These are phyloP conservation scores for Amiota mariae DNA, from an alignment of 2,888 invertebrate species.

Conservation along the genomic window DNA sequence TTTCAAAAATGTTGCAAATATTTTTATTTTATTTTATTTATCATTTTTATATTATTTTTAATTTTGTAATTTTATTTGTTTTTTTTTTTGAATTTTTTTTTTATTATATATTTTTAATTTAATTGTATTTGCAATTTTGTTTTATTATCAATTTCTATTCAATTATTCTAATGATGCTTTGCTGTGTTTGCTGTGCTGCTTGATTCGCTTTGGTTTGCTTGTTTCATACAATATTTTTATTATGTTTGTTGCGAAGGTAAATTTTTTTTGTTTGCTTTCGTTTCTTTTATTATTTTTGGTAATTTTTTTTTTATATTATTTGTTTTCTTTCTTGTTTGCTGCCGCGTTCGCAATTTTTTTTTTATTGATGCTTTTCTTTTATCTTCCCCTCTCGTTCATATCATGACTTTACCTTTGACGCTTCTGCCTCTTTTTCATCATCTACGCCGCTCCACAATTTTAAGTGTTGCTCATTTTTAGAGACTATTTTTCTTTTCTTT, in stretches of 20 bases:
- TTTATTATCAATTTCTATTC: too few relatives aligned
- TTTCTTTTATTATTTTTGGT: not conserved
- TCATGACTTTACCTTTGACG: not conserved
- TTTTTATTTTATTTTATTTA: not conserved
- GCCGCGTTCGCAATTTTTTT: not conserved
- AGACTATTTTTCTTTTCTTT: too few relatives aligned
- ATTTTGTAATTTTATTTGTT: not conserved
- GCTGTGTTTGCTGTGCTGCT: too few relatives aligned
- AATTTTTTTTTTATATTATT: not conserved
- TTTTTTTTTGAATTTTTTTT: not conserved
- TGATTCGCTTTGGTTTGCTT: not conserved
- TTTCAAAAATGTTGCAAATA: too few relatives aligned
- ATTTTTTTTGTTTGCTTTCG: not conserved
- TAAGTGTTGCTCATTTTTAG: too few relatives aligned
- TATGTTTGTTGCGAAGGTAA: constrained; percentile 21
- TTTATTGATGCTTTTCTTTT: too few relatives aligned
- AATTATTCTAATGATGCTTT: too few relatives aligned
- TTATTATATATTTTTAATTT: not conserved
- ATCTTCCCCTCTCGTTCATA: not conserved
- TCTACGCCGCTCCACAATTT: too few relatives aligned
- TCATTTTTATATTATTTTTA: not conserved
- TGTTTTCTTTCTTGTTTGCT: not conserved
- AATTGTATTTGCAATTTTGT: too few relatives aligned
- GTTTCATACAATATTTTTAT: not conserved
- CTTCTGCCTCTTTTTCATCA: not conserved